Percentiles rank a stretch among this genome's conserved stretches.
phyloP scores from a whole-genome alignment of 92 coral and sea anemone species.

The Isaurus tuberculatus region DNA sequence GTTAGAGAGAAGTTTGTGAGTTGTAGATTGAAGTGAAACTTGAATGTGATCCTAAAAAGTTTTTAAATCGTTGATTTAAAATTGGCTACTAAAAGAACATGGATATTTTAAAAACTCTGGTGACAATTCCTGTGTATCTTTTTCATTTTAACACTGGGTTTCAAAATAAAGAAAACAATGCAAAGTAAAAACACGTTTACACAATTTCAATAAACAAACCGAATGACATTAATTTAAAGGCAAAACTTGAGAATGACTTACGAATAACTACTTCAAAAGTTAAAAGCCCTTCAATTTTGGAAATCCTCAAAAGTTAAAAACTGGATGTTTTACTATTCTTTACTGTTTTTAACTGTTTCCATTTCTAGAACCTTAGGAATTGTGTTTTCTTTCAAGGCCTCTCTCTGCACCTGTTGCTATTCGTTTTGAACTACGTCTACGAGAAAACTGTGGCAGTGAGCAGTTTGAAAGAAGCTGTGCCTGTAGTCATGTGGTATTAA shows the following conservation, averaged over 20 bases:
- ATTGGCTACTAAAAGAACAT: no score
- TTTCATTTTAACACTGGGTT: not conserved
- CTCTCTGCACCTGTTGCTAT: constrained; percentile 30
- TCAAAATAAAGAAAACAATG: not conserved
- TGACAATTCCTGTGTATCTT: not conserved
- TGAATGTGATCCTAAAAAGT: no score
- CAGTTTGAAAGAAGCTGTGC: not conserved
- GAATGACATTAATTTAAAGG: not conserved
- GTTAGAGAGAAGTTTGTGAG: no score
- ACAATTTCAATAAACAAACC: not conserved
- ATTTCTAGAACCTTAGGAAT: not conserved
- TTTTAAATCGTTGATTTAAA: no score
- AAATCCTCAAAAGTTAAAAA: no score
- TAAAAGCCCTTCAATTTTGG: not conserved
- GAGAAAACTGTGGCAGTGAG: not conserved
- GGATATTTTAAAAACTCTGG: not conserved
- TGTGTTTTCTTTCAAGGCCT: no score
- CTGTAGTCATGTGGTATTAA: not conserved
- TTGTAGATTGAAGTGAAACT: no score
- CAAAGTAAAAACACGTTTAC: not conserved
- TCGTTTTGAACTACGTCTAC: not conserved
- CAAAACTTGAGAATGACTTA: not conserved
- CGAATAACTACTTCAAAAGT: not conserved
- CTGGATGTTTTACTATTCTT: no score
- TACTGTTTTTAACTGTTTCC: no score